Evolutionary conservation across 1,140 invertebrate species (phyloP), one percentile per base, ranked within the genome.

Genomic region (Drosophila pectinifera): DNA sequence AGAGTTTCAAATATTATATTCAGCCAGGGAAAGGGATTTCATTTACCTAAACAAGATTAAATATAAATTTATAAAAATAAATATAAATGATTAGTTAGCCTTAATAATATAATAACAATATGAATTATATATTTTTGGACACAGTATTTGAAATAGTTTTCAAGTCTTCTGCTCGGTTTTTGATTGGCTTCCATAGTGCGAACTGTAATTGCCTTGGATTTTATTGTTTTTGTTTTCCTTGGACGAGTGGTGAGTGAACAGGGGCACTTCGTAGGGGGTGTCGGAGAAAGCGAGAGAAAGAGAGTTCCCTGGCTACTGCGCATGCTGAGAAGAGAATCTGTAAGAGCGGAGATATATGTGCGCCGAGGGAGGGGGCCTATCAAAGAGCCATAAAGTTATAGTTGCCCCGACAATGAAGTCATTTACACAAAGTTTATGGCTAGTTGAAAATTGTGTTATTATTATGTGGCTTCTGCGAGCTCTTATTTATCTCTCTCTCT

Each of bases 361-460:
- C 4, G 3, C 2, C n/a, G 2, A 10, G 20, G 34, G 26, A 0
- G 20, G 14, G 43, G 36, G 57, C 16, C 59, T 34, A 65, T 68
- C 59, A 56, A 70, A 70, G 67, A 69, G 67, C 64, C 67, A 69
- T 70, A 69, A 69, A 69, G 49, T 69, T 69, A 55, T 68, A 70
- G 67, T 56, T 55, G 62, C 63, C 67, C 24, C 51, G 36, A 67
- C 67, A 70, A 70, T 70, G 64, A 70, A 70, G 67, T 70, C 67
- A 70, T 70, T 68, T 70, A 56, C 49, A 36, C 42, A 70, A 69
- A 70, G 65, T 69, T 70, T 69, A 69, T 48, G 36, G 67, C 49
- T 34, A 70, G 64, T 70, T 70, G 67, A 39, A 70, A 70, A 70
- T 70, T 69, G 67, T 36, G 64, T 57, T 70, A 70, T 70, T 70